Evolutionary conservation across 1,140 invertebrate genomes (phyloP).

Genomic region (Platyscapa corneri): DNA sequence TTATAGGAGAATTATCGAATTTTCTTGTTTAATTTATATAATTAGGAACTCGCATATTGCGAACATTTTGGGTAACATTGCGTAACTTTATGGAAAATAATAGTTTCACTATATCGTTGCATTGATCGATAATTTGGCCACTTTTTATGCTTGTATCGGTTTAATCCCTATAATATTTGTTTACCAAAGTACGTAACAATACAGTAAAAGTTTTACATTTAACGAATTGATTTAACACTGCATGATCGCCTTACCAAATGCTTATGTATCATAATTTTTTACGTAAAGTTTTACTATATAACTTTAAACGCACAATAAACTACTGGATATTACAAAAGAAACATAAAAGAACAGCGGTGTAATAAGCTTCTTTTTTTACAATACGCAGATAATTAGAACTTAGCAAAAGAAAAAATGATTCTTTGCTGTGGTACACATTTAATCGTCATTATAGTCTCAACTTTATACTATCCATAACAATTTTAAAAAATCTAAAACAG

Average conservation of each 20-base stretch:
- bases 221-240: slow-evolving; percentile 48
- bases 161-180: slow-evolving; percentile 47
- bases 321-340: slow-evolving; percentile 51
- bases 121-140: slow-evolving; percentile 52
- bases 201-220: slow-evolving; percentile 53
- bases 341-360: slow-evolving; percentile 48
- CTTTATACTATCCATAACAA: slow-evolving; percentile 38
- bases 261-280: slow-evolving; percentile 41
- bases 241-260: slow-evolving; percentile 51
- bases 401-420: slow-evolving; percentile 36
- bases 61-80: slow-evolving; percentile 32
- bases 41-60: slow-evolving; percentile 24
- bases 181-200: slow-evolving; percentile 53
- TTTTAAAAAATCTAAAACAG: slow-evolving; percentile 32
- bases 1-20: slow-evolving; percentile 13
- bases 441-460: slow-evolving; percentile 24
- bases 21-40: slow-evolving; percentile 19
- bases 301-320: slow-evolving; percentile 46
- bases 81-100: slow-evolving; percentile 48
- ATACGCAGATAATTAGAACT: slow-evolving; percentile 38
- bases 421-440: slow-evolving; percentile 42
- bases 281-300: slow-evolving; percentile 42
- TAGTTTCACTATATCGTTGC: slow-evolving; percentile 35
- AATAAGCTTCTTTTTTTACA: slow-evolving; percentile 45
- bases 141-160: slow-evolving; percentile 48